Percentiles rank a stretch among this genome's conserved stretches.
Evolutionary conservation across 2,888 invertebrate species (phyloP).

Genomic region (Himalopsyche anomala): DNA sequence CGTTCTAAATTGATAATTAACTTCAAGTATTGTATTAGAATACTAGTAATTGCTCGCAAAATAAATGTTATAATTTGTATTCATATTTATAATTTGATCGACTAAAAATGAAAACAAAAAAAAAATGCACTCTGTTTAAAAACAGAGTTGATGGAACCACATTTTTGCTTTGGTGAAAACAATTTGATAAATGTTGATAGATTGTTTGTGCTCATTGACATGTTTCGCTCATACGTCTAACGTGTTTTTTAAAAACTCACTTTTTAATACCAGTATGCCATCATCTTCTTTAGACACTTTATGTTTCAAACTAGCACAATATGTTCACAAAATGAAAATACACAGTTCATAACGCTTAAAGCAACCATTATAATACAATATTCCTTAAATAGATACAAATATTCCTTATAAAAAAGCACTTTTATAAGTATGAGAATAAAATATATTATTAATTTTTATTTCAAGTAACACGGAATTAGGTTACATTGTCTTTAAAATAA

Average conservation of each 20-base stretch:
- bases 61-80: no score
- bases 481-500: slow-evolving; percentile 24
- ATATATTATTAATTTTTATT: not conserved
- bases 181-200: not conserved
- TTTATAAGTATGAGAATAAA: not conserved
- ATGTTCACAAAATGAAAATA: not conserved
- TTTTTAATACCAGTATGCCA: not conserved
- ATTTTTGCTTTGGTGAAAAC: not conserved
- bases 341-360: not conserved
- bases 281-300: slow-evolving; percentile 6
- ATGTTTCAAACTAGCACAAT: not conserved
- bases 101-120: not conserved
- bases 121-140: not conserved
- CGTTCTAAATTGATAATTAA: no score
- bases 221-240: not conserved
- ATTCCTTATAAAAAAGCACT: not conserved
- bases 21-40: no score
- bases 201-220: not conserved
- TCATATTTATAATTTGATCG: no score
- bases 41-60: no score
- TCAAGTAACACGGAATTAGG: not conserved
- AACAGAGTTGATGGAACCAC: not conserved
- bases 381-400: not conserved
- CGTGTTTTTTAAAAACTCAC: not conserved
- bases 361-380: slow-evolving; percentile 12